Conservation (phyloP, 2,888 invertebrate genomes). For the Pheosia tremula region DNA sequence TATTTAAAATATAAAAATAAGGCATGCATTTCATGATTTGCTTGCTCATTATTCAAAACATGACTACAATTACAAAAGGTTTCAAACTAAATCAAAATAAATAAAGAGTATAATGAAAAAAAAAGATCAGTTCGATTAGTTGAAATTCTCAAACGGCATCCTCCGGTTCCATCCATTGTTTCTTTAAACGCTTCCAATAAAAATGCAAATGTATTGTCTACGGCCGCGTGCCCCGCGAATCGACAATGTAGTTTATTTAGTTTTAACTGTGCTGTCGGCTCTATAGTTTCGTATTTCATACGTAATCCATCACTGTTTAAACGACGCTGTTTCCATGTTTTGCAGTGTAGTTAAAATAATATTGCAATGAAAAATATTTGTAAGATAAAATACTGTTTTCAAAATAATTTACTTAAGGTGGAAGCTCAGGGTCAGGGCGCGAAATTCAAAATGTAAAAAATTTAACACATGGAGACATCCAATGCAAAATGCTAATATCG, state of each 20-base stretch:
- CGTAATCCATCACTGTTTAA: background rate
- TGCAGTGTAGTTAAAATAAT: no score
- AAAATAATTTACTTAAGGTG: no score
- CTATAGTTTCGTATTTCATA: constrained; percentile 26
- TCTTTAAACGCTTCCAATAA: constrained; percentile 78
- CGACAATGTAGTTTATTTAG: constrained; percentile 69
- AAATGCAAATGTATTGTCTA: constrained; percentile 75
- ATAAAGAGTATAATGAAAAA: constrained; percentile 24
- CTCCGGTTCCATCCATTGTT: constrained; percentile 63
- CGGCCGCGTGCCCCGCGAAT: constrained; percentile 57
- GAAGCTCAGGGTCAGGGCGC: no score
- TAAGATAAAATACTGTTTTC: no score
- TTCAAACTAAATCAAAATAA: constrained; percentile 24
- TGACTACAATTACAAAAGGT: background rate
- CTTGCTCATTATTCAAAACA: no score
- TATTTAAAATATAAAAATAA: no score
- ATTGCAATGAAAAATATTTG: no score
- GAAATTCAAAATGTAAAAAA: no score
- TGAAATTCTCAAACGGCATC: constrained; percentile 48
- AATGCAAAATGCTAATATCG: no score
- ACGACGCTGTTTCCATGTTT: no score
- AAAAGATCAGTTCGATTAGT: constrained; percentile 22
- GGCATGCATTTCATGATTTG: no score
- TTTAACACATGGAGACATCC: no score
- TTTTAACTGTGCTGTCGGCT: constrained; percentile 49